phyloP scores from a whole-genome alignment of 2,113 vertebrate genomes.

The Xenotilapia longispinis region DNA sequence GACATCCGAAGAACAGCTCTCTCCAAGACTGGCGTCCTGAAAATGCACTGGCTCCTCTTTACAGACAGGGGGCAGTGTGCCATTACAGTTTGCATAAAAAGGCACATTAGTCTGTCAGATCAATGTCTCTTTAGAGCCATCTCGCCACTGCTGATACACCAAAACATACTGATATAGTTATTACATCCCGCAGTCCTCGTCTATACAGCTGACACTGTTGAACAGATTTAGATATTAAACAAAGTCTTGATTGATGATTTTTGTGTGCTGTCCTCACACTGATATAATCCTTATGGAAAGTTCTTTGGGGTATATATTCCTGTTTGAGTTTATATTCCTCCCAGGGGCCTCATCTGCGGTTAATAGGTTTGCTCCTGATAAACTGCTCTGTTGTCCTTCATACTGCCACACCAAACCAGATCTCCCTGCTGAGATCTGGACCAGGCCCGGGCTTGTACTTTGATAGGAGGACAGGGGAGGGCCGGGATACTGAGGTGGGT shows the following conservation, averaged over 20 bases:
- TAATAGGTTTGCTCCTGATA: not conserved
- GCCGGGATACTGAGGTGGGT: not conserved
- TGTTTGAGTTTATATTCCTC: slow-evolving; percentile 6
- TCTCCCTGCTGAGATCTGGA: not conserved
- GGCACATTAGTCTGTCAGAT: slow-evolving; percentile 5
- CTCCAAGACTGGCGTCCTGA: not conserved
- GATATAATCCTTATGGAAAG: slow-evolving; percentile 54
- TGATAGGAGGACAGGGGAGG: not conserved
- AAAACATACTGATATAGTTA: not conserved
- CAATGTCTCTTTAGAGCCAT: not conserved
- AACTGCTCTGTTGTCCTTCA: not conserved
- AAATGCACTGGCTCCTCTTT: not conserved
- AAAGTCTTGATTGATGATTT: not conserved
- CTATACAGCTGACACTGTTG: not conserved
- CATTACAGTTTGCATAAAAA: slow-evolving; percentile 13
- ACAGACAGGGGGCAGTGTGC: slow-evolving; percentile 44
- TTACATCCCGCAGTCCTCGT: not conserved
- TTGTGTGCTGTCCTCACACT: slow-evolving; percentile 30
- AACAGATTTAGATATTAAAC: not conserved
- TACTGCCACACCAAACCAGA: slow-evolving; percentile 2
- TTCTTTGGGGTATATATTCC: slow-evolving; percentile 22
- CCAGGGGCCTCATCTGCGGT: not conserved
- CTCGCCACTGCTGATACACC: not conserved
- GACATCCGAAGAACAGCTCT: not conserved
- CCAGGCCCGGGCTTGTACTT: not conserved